Conservation (phyloP, 2,113 vertebrate genomes). For the Trochalopteron elliotii region DNA sequence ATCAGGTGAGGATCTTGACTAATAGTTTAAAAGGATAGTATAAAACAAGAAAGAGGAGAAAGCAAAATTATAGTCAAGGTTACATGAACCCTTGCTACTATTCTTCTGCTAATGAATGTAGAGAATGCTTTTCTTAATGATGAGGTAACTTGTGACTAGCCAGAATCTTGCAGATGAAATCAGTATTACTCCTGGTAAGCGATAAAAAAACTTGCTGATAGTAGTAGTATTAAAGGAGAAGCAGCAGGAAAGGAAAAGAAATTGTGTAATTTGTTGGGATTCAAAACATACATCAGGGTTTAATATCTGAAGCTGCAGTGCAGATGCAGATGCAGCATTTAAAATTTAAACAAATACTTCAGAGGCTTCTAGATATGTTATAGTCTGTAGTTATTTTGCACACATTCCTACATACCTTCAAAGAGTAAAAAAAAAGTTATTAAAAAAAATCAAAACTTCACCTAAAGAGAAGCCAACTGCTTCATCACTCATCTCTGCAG, state of each 20-base stretch:
- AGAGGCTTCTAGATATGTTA: neutral
- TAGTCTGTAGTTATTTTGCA: neutral
- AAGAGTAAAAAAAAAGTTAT: neutral
- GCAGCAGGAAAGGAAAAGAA: conserved; percentile 21
- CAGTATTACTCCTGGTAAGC: neutral
- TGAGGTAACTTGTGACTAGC: conserved; percentile 3
- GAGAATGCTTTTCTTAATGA: neutral
- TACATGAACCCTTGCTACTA: neutral
- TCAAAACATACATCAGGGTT: neutral
- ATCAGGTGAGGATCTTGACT: neutral
- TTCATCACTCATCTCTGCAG: neutral
- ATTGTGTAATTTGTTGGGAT: neutral
- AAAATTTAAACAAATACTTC: conserved; percentile 22
- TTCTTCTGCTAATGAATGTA: neutral
- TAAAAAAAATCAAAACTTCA: neutral
- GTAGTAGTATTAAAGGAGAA: neutral
- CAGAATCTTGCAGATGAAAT: conserved; percentile 1
- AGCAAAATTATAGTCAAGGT: neutral
- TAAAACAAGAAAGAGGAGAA: neutral
- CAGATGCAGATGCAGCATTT: neutral
- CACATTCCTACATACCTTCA: neutral
- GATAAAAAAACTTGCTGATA: conserved; percentile 13
- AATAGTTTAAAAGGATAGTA: neutral
- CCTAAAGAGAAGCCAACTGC: neutral
- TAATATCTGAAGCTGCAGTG: conserved; percentile 5